Evolutionary conservation across 2,113 vertebrate genomes (phyloP), one percentile per base, ranked within the genome.

Genomic region (Gadus chalcogrammus): DNA sequence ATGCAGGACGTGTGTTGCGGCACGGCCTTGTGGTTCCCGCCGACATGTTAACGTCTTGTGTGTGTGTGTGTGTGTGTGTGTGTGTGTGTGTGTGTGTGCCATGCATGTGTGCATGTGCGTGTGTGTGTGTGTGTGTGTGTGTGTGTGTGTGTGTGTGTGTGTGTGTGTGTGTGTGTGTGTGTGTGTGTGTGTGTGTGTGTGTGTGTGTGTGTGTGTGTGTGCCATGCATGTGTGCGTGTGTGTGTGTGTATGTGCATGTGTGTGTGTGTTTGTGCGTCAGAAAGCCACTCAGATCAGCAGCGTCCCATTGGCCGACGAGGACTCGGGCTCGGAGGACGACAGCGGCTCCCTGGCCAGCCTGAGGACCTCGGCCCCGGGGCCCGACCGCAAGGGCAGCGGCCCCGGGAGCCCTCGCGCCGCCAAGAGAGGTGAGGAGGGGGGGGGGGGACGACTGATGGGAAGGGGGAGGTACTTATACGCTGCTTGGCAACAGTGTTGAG

Each of bases 271-370:
- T 24, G 24, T 48, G 42, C 12, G 11, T 48, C 42, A 96, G 95
- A 96, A 93, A 91, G 94, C 95, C 81, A 93, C 92, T 53, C 94
- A 95, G 88, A 95, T 96, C 88, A 96, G 94, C 92, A 94, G 86
- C 0, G 81, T 92, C 2, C 95, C 95, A 71, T 93, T 95, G 22
- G 85, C 90, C 5, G 95, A 96, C 31, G 94, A 95, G 5, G 94
- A 94, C 75, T 96, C 95, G 0, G 93, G 94, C 6, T 96, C 95
- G 1, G 95, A 96, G 82, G 95, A 96, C 0, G 95, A 96, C 87
- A 94, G 92, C 90, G 87, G 93, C 79, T 96, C 94, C 20, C 87
- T 94, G 76, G 93, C 91, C 84, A 94, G 94, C 73, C 82, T 94
- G 64, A 91, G 93, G 18, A 93, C 91, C n/a, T 96, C 94, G 70